Conservation (phyloP, 2,797 vertebrate genomes). For the Catamblyrhynchus diadema region DNA sequence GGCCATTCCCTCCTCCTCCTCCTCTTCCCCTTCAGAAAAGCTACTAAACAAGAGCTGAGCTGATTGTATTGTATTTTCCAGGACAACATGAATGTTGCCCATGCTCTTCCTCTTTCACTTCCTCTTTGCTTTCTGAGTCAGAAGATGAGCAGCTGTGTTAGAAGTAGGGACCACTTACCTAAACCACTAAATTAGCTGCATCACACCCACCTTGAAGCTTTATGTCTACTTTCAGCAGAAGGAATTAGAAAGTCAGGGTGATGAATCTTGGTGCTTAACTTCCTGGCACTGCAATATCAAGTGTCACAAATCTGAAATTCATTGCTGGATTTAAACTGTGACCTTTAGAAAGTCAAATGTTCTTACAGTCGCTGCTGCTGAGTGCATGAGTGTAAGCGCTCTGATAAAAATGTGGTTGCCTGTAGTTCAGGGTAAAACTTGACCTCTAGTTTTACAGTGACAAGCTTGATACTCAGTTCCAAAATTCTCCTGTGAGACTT, state of each 20-base stretch:
- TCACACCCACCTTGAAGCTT: neutral
- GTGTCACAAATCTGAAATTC: slow-evolving; percentile 17
- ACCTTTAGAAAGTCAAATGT: slow-evolving; percentile 26
- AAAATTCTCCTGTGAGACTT: neutral
- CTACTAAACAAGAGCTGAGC: neutral
- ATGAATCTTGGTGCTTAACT: neutral
- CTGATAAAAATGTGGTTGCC: neutral
- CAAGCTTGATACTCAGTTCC: neutral
- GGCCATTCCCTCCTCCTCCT: neutral
- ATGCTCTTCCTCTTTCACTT: neutral
- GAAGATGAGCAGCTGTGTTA: neutral
- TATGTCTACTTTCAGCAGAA: neutral
- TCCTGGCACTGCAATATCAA: neutral
- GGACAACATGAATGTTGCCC: neutral
- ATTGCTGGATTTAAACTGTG: neutral
- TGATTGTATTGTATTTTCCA: neutral
- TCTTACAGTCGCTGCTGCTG: neutral
- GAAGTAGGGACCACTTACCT: neutral
- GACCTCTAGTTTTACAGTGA: slow-evolving; percentile 1
- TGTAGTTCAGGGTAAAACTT: neutral
- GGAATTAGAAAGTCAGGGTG: neutral
- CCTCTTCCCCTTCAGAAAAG: neutral
- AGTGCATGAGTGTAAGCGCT: neutral
- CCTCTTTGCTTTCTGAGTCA: neutral
- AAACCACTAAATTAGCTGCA: neutral